Conservation (phyloP, 2,888 invertebrate species). For the Selenia dentaria region DNA sequence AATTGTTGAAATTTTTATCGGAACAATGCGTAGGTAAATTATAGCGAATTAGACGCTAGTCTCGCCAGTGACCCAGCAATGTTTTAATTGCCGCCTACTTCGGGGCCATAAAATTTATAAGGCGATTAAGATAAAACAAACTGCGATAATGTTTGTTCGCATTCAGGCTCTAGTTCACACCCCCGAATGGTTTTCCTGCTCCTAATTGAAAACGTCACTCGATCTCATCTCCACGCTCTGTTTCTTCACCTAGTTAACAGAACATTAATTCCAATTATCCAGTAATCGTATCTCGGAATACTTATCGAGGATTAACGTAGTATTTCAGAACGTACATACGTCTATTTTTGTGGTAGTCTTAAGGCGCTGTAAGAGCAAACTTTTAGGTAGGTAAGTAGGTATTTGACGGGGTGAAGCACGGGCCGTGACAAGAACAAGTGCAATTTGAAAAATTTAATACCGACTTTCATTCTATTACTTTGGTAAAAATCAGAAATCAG, state of each 20-base stretch:
- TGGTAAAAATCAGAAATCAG: too few species aligned
- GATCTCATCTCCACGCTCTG: conserved; percentile 43
- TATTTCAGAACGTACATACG: too few species aligned
- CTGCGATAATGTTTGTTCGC: conserved; percentile 51
- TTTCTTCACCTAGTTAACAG: conserved; percentile 40
- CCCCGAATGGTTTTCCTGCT: conserved; percentile 41
- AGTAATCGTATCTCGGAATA: not conserved
- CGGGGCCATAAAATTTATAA: conserved; percentile 41
- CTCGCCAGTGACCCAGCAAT: conserved; percentile 9
- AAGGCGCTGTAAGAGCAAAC: too few species aligned
- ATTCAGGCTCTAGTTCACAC: conserved; percentile 65
- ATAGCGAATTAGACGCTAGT: conserved; percentile 7
- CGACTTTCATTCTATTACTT: too few species aligned
- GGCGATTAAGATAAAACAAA: conserved; percentile 48
- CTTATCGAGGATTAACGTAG: too few species aligned
- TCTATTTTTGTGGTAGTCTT: too few species aligned
- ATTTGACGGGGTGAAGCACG: too few species aligned
- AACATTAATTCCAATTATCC: conserved; percentile 28
- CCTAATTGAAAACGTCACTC: conserved; percentile 54
- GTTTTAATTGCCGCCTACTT: conserved; percentile 33
- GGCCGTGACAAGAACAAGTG: too few species aligned
- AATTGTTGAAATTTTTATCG: too few species aligned
- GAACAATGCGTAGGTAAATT: conserved; percentile 4
- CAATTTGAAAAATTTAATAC: too few species aligned
- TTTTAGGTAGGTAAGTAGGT: too few species aligned